Conservation (phyloP, 1,140 invertebrate species). For the Zaprionus vittiger region DNA sequence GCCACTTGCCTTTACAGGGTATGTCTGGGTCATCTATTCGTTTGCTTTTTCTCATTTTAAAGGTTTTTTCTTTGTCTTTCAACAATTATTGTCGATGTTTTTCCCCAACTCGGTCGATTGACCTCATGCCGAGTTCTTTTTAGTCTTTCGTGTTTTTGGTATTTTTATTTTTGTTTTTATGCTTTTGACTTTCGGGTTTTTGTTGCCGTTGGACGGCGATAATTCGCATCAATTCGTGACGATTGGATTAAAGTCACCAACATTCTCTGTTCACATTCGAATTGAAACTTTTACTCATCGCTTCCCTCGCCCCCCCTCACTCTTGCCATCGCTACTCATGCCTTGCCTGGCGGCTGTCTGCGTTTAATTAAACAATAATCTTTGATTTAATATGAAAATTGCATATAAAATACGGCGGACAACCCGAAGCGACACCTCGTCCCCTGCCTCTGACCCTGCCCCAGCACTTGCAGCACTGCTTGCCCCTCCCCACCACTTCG, state of each 20-base stretch:
- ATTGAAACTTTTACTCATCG: background rate
- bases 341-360: constrained; percentile 2
- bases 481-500: background rate
- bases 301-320: background rate
- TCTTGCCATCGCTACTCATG: too few relatives aligned
- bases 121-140: constrained; percentile 6
- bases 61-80: background rate
- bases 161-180: background rate
- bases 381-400: constrained; percentile 73
- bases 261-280: background rate
- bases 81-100: constrained; percentile 1
- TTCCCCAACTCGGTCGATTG: constrained; percentile 4
- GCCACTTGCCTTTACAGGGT: background rate
- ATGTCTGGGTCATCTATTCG: background rate
- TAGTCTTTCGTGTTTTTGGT: background rate
- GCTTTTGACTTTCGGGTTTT: background rate
- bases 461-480: background rate
- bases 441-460: too few relatives aligned
- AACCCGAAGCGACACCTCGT: background rate
- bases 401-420: constrained; percentile 30
- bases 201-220: background rate
- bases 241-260: constrained; percentile 3
- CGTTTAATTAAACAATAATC: constrained; percentile 74
- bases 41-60: background rate
- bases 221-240: background rate